Conservation (phyloP, 2,888 invertebrate species). For the Agrotis clavis region DNA sequence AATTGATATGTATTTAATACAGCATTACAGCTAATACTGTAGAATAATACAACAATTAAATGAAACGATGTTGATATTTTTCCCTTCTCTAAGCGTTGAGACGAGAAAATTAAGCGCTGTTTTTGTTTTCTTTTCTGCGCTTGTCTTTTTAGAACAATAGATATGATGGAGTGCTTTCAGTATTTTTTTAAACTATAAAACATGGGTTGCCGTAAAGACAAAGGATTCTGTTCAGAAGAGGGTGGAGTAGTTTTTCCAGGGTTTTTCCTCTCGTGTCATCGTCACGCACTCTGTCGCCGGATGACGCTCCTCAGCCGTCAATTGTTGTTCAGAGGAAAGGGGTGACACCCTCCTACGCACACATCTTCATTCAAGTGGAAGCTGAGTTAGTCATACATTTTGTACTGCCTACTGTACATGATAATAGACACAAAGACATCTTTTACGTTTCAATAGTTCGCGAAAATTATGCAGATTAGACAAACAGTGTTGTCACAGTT, state of each 20-base stretch:
- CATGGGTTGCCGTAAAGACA: slow-evolving; percentile 48
- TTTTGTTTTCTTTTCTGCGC: slow-evolving; percentile 17
- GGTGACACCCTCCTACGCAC: slow-evolving; percentile 88
- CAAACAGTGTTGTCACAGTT: slow-evolving; percentile 37
- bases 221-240: slow-evolving; percentile 52
- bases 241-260: slow-evolving; percentile 64
- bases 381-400: slow-evolving; percentile 72
- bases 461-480: slow-evolving; percentile 51
- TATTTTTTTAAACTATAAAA: slow-evolving; percentile 46
- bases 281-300: slow-evolving; percentile 76
- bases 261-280: slow-evolving; percentile 70
- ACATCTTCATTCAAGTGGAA: slow-evolving; percentile 85
- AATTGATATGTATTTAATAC: slow-evolving; percentile 29
- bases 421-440: slow-evolving; percentile 34
- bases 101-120: slow-evolving; percentile 23
- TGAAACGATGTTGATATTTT: slow-evolving; percentile 22
- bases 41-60: slow-evolving; percentile 37
- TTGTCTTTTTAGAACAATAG: slow-evolving; percentile 32
- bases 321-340: slow-evolving; percentile 84
- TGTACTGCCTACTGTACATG: slow-evolving; percentile 40
- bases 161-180: slow-evolving; percentile 28
- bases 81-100: neutral
- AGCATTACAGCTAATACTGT: slow-evolving; percentile 4
- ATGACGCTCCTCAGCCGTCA: slow-evolving; percentile 79
- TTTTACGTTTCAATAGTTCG: slow-evolving; percentile 54